Evolutionary conservation across 2,797 vertebrate genomes (phyloP), one percentile per base, ranked within the genome.

Genomic region (Siniperca scherzeri): DNA sequence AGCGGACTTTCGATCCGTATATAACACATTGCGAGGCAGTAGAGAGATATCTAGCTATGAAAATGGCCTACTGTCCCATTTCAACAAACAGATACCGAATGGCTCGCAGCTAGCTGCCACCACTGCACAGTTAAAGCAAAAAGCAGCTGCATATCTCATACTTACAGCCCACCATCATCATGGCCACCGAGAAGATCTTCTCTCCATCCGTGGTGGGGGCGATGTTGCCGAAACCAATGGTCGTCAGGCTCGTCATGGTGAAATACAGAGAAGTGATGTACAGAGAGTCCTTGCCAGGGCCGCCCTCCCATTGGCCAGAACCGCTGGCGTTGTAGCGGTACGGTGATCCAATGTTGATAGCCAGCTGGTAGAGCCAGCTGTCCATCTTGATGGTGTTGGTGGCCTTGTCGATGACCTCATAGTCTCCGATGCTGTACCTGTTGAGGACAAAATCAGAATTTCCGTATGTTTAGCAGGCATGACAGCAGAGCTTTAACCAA

Each of bases 81-180:
- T 66, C 53, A 30, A 30, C 30, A 30, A 3, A 30, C 42, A 68
- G 22, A 59, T 3, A 30, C 11, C 1, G 12, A 25, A 4, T 0
- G 21, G 4, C 27, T 21, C 19, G 12, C 7, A 61, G 42, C 27
- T 3, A 14, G 22, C 36, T 11, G 7, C 22, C 36, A 36, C 7
- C 61, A 17, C 33, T 9, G 33, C 42, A 5, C 1, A 13, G 8
- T 21, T 8, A 36, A 52, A 66, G 30, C 10, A 53, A 44, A 25
- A 27, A 59, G 19, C 22, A 36, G 13, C 16, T 16, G 33, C 6
- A 1, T 4, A 0, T n/a, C 16, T 56, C 2, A 0, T 85, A 96
- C 98, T 98, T 88, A 99, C 98, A 99, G 95, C 98, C 98, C 87
- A 98, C 97, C 98, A 99, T 99, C 98, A 99, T 99, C 98, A 99